Evolutionary conservation across 1,140 invertebrate genomes (phyloP).

Genomic region (Drosophila sturtevanti): DNA sequence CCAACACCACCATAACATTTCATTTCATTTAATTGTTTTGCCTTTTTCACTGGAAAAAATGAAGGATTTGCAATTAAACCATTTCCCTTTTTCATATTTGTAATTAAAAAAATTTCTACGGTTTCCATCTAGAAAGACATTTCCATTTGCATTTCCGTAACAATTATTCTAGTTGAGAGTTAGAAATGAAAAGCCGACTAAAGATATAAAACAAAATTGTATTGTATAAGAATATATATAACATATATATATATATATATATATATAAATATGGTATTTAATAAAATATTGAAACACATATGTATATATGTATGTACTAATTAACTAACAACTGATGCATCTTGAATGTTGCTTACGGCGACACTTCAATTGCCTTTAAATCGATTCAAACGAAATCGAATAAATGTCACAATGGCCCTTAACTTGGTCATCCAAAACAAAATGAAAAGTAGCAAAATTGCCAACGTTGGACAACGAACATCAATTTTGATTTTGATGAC

Average conservation of each 20-base stretch:
- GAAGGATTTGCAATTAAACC: not conserved
- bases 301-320: not conserved
- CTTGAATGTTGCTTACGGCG: not conserved
- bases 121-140: not conserved
- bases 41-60: not conserved
- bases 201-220: not conserved
- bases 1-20: constrained; percentile 34
- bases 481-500: no score
- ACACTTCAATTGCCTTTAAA: not conserved
- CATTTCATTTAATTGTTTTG: constrained; percentile 52
- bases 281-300: not conserved
- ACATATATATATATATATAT: no score
- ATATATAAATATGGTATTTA: not conserved
- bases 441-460: not conserved
- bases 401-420: not conserved
- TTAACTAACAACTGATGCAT: not conserved
- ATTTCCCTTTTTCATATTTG: constrained; percentile 15
- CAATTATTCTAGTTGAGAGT: not conserved
- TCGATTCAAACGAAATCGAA: not conserved
- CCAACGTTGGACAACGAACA: no score
- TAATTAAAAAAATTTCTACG: not conserved
- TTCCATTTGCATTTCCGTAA: not conserved
- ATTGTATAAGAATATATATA: no score
- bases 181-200: not conserved
- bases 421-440: not conserved